Percentiles rank a stretch among this genome's conserved stretches.
Evolutionary conservation across 1,140 invertebrate genomes (phyloP).

Genomic region (Drosophila nikananu): DNA sequence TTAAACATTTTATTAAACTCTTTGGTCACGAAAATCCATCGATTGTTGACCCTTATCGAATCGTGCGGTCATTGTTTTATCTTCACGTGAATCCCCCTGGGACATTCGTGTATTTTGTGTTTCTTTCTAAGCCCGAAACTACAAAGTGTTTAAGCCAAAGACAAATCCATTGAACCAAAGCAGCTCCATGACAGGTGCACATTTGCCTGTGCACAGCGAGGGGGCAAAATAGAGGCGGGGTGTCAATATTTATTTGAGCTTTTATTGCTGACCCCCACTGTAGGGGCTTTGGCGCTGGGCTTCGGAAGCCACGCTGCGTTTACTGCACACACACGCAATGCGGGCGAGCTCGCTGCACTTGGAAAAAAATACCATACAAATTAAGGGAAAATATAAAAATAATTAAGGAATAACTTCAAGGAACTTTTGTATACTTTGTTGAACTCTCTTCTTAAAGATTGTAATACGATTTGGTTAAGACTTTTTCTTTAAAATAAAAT

Average conservation of each 20-base stretch:
- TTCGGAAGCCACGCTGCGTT: slow-evolving; percentile 33
- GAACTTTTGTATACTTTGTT: too few relatives aligned
- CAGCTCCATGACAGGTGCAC: slow-evolving; percentile 40
- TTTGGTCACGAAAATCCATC: neutral
- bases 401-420: too few relatives aligned
- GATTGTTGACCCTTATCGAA: slow-evolving; percentile 20
- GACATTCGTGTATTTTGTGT: slow-evolving; percentile 33
- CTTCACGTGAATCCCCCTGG: slow-evolving; percentile 17
- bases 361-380: neutral
- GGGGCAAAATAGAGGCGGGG: slow-evolving; percentile 13
- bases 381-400: too few relatives aligned
- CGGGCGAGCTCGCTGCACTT: slow-evolving; percentile 52
- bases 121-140: slow-evolving; percentile 51
- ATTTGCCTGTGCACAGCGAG: slow-evolving; percentile 9
- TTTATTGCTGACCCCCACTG: slow-evolving; percentile 59
- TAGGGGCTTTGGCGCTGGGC: slow-evolving; percentile 25
- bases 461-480: neutral
- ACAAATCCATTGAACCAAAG: slow-evolving; percentile 45
- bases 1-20: neutral
- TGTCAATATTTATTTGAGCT: slow-evolving; percentile 70
- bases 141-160: slow-evolving; percentile 54
- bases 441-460: too few relatives aligned
- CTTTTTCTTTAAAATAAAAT: neutral
- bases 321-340: slow-evolving; percentile 71
- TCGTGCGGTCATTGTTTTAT: slow-evolving; percentile 9